A percentile compares a stretch with the other conserved stretches of the same genome.
Conservation (phyloP, 2,888 invertebrate species). For the Rotaria sp. region DNA sequence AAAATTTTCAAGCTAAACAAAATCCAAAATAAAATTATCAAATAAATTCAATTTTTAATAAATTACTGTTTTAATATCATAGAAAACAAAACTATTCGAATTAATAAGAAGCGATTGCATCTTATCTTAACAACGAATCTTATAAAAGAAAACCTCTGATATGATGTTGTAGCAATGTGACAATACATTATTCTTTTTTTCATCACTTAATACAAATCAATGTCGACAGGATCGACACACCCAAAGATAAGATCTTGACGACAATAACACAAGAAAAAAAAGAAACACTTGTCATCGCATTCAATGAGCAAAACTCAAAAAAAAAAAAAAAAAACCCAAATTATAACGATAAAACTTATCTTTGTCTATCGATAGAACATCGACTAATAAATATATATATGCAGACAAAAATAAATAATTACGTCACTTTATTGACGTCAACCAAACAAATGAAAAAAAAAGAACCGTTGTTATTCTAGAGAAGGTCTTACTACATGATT, state of each 20-base stretch:
- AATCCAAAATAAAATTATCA: not conserved
- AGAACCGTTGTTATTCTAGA: not conserved
- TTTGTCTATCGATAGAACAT: not conserved
- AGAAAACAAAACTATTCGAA: not conserved
- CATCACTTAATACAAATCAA: not conserved
- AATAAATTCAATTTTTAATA: not conserved
- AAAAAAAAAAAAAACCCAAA: not conserved
- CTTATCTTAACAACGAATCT: not conserved
- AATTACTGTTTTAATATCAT: not conserved
- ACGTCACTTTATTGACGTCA: not conserved
- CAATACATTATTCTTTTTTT: not conserved
- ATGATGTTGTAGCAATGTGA: not conserved
- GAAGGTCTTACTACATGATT: not conserved
- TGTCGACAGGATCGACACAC: not conserved
- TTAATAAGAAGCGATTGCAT: not conserved
- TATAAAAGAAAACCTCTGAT: not conserved
- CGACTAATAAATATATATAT: not conserved
- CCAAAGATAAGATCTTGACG: not conserved
- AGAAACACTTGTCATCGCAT: not conserved
- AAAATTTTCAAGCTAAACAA: constrained; percentile 1
- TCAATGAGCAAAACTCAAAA: not conserved
- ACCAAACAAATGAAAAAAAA: not conserved
- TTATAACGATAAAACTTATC: not conserved
- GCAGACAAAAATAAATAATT: not conserved
- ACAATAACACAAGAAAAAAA: not conserved